Conservation (phyloP, 2,797 vertebrate genomes). For the Pteropus rufus region DNA sequence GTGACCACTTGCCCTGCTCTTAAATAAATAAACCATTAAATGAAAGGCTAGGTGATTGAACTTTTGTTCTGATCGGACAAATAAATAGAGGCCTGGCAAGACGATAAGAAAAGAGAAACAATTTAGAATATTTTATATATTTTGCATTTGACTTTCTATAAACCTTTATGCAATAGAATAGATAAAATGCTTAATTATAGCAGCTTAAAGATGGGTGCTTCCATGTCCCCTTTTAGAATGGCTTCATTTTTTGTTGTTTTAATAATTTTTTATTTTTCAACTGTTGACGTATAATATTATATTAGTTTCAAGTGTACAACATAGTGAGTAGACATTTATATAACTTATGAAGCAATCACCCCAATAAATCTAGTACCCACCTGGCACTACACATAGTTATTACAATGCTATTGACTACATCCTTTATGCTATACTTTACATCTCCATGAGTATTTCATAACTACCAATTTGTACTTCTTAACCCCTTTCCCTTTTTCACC, state of each 20-base stretch:
- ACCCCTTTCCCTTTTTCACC: too few species aligned
- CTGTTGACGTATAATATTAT: too few species aligned
- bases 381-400: too few species aligned
- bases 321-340: too few species aligned
- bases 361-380: too few species aligned
- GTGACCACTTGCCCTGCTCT: neutral
- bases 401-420: too few species aligned
- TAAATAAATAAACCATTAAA: constrained; percentile 27
- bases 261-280: too few species aligned
- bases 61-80: constrained; percentile 13
- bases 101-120: neutral
- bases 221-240: neutral
- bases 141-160: constrained; percentile 9
- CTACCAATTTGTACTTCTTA: too few species aligned
- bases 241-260: constrained; percentile 44
- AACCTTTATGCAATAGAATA: constrained; percentile 28
- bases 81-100: constrained; percentile 1
- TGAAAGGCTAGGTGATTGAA: neutral
- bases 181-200: constrained; percentile 44
- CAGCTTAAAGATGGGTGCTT: neutral
- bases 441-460: too few species aligned
- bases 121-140: neutral
- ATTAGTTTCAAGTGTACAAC: too few species aligned
- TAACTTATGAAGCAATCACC: too few species aligned
- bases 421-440: too few species aligned